Percentiles rank a stretch among this genome's conserved stretches.
Evolutionary conservation across 2,888 invertebrate species (phyloP).

Genomic region (Lomographa bimaculata): DNA sequence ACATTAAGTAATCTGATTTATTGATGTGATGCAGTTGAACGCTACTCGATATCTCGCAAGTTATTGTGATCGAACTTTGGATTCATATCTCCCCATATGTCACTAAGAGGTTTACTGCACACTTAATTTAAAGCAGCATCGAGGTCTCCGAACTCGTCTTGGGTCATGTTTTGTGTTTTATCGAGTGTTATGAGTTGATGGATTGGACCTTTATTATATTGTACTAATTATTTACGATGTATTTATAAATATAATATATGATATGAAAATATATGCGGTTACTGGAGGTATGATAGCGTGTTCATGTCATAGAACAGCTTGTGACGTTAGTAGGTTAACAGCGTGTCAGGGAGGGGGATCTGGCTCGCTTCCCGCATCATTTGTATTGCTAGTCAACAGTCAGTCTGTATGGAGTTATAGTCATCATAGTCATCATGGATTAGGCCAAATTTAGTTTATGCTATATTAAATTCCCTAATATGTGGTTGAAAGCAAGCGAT

Average conservation of each 20-base stretch:
- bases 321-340: conserved; percentile 13
- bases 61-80: conserved; percentile 22
- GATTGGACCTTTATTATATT: conserved; percentile 23
- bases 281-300: neutral
- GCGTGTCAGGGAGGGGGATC: conserved; percentile 10
- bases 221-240: no score
- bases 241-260: neutral
- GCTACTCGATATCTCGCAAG: conserved; percentile 10
- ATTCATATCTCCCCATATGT: conserved; percentile 17
- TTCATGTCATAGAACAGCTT: conserved; percentile 4
- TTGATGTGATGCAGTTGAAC: conserved; percentile 7
- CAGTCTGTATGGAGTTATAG: neutral
- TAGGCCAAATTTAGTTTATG: no score
- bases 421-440: neutral
- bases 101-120: conserved; percentile 39
- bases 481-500: no score
- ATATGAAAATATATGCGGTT: neutral
- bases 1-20: conserved; percentile 6
- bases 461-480: no score
- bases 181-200: conserved; percentile 36
- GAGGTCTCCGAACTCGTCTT: conserved; percentile 49
- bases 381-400: conserved; percentile 7
- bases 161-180: conserved; percentile 49
- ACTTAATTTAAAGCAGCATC: conserved; percentile 34
- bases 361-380: conserved; percentile 10